Percentiles rank a stretch among this genome's conserved stretches.
Evolutionary conservation across 2,888 invertebrate genomes (phyloP).

Genomic region (Diachrysia chrysitis): DNA sequence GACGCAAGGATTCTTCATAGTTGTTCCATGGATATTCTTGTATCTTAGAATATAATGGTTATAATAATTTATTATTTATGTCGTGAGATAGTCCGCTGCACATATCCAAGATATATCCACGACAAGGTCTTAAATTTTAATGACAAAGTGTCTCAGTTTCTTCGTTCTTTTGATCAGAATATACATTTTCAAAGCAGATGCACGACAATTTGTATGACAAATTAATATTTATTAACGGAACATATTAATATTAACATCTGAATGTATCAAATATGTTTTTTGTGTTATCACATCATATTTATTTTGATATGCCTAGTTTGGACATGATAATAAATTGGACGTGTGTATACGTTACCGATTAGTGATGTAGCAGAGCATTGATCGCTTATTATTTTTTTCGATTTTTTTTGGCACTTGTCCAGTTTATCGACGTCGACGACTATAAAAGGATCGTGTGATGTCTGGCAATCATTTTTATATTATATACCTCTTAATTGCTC

Average conservation of each 20-base stretch:
- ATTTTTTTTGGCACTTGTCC: slow-evolving; percentile 66
- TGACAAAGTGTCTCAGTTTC: slow-evolving; percentile 30
- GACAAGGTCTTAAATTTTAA: slow-evolving; percentile 26
- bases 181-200: slow-evolving; percentile 16
- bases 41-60: not conserved
- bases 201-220: slow-evolving; percentile 27
- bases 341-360: slow-evolving; percentile 52
- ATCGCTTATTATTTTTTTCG: slow-evolving; percentile 60
- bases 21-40: not conserved
- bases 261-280: slow-evolving; percentile 29
- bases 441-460: slow-evolving; percentile 64
- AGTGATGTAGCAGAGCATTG: slow-evolving; percentile 61
- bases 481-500: slow-evolving; percentile 64
- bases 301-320: slow-evolving; percentile 31
- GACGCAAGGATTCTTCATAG: not conserved
- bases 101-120: slow-evolving; percentile 19
- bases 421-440: slow-evolving; percentile 66
- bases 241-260: slow-evolving; percentile 29
- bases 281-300: slow-evolving; percentile 29
- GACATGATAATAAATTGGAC: slow-evolving; percentile 44
- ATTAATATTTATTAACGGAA: slow-evolving; percentile 35
- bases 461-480: slow-evolving; percentile 68
- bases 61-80: slow-evolving; percentile 16
- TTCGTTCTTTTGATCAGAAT: slow-evolving; percentile 34
- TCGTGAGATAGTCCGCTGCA: slow-evolving; percentile 8